Evolutionary conservation across 2,888 invertebrate genomes (phyloP).

Genomic region (Papilio demoleus): DNA sequence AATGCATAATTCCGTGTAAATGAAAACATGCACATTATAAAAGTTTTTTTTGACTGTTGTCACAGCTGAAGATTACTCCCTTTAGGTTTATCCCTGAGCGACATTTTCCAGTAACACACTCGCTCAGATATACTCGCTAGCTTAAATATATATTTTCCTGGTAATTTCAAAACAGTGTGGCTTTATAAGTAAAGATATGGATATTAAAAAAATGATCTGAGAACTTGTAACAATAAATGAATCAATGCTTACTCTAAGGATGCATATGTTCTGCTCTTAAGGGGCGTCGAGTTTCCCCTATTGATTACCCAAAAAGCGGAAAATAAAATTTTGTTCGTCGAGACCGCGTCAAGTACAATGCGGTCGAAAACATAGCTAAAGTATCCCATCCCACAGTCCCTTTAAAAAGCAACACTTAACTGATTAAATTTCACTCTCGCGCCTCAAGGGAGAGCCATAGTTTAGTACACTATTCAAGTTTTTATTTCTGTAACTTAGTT

Average conservation of each 20-base stretch:
- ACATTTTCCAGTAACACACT: too few species aligned
- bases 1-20: too few species aligned
- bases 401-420: slow-evolving; percentile 60
- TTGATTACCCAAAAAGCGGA: slow-evolving; percentile 83
- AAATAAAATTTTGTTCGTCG: slow-evolving; percentile 78
- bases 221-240: not conserved
- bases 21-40: too few species aligned
- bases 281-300: slow-evolving; percentile 78
- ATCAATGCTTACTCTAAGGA: slow-evolving; percentile 49
- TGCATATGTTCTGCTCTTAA: slow-evolving; percentile 61
- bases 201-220: too few species aligned
- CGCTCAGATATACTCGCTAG: too few species aligned
- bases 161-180: too few species aligned
- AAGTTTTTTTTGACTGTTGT: too few species aligned
- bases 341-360: slow-evolving; percentile 64
- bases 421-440: slow-evolving; percentile 60
- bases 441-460: slow-evolving; percentile 45
- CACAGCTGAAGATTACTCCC: too few species aligned
- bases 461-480: slow-evolving; percentile 29
- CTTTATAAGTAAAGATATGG: too few species aligned
- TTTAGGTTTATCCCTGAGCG: too few species aligned
- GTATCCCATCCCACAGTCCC: slow-evolving; percentile 45
- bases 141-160: too few species aligned
- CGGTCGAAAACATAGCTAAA: slow-evolving; percentile 48
- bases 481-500: slow-evolving; percentile 21